Evolutionary conservation across 2,888 invertebrate species (phyloP).

Genomic region (Callyntrura guangdongensis): DNA sequence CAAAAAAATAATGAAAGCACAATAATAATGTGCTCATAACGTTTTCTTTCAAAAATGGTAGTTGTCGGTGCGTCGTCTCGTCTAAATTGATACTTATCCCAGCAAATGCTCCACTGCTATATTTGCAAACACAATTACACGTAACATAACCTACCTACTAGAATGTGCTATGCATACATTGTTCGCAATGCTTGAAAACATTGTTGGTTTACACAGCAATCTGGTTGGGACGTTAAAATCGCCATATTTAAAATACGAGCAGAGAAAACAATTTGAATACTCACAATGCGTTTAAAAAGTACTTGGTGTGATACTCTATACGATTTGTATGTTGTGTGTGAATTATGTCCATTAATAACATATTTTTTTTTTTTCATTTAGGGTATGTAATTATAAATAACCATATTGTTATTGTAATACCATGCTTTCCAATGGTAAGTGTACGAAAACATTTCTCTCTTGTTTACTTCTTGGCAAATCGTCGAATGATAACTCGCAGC

Average conservation of each 20-base stretch:
- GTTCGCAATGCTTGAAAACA: too few species aligned
- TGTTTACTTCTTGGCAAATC: not conserved
- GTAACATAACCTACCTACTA: not conserved
- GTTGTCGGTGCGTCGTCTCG: not conserved
- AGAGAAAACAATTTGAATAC: not conserved
- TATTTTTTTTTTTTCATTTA: not conserved
- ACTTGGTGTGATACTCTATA: not conserved
- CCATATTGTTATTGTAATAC: not conserved
- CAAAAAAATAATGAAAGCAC: conserved; percentile 45
- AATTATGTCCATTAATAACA: not conserved
- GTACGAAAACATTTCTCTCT: conserved; percentile 23
- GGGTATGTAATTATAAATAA: not conserved
- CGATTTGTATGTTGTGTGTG: not conserved
- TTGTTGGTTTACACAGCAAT: not conserved
- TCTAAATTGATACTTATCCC: not conserved
- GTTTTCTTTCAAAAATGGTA: not conserved
- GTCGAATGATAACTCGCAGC: not conserved
- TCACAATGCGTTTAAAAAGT: not conserved
- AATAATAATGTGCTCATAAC: not conserved
- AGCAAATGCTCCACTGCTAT: not conserved
- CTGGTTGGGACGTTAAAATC: not conserved
- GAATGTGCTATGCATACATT: too few species aligned
- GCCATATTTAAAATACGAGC: conserved; percentile 40
- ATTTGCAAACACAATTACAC: not conserved
- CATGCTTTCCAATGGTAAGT: not conserved